Conservation (phyloP, 2,797 vertebrate genomes). For the Rachycentron canadum region DNA sequence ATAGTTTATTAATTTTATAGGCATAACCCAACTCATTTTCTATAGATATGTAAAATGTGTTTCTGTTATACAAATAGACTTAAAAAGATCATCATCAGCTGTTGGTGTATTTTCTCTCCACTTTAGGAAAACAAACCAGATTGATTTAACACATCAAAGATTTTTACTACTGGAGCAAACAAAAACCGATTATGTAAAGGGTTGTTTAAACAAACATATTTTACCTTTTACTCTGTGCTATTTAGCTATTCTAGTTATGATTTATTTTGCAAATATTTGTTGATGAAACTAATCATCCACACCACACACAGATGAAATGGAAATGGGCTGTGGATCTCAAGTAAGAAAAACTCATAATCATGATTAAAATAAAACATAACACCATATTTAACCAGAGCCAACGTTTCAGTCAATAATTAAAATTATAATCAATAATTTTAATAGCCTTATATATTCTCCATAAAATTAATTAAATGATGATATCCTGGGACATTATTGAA, state of each 20-base stretch:
- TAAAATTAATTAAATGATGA: background rate
- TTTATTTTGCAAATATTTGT: background rate
- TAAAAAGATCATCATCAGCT: no score
- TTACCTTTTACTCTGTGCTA: background rate
- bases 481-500: background rate
- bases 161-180: background rate
- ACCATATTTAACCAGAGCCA: no score
- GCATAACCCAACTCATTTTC: background rate
- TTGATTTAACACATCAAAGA: background rate
- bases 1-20: no score
- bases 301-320: background rate
- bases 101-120: no score
- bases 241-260: background rate
- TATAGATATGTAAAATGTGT: background rate
- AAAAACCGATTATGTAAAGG: background rate
- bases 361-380: background rate
- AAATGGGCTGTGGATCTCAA: background rate
- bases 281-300: background rate
- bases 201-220: background rate
- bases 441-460: background rate
- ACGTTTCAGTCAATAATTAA: no score
- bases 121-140: background rate
- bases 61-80: background rate
- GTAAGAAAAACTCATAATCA: background rate
- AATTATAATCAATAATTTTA: background rate